Conservation (phyloP, 2,888 invertebrate species). For the Tromatobia lineatoria region DNA sequence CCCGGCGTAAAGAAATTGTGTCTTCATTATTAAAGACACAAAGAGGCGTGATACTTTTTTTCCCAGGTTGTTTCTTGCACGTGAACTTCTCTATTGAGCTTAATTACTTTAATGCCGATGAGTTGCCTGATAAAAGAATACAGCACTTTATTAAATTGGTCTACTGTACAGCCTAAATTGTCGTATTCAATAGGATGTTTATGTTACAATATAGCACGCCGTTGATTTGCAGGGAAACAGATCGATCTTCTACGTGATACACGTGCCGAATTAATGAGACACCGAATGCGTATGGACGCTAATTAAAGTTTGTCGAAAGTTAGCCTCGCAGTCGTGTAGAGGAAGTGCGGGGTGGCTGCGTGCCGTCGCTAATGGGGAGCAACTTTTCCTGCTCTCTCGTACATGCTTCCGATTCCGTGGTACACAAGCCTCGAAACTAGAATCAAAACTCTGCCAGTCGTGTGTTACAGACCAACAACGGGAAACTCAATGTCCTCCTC, state of each 20-base stretch:
- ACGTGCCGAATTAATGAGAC: conserved; percentile 68
- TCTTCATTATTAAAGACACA: no score
- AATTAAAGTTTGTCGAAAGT: conserved; percentile 69
- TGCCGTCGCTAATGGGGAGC: conserved; percentile 51
- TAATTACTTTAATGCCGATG: no score
- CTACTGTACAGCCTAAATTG: not conserved
- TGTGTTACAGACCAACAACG: conserved; percentile 20
- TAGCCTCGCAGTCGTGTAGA: conserved; percentile 16
- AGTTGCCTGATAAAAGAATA: no score
- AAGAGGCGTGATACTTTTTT: no score
- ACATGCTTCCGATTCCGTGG: conserved; percentile 8
- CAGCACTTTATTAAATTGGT: no score
- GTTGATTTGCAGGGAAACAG: not conserved
- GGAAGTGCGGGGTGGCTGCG: conserved; percentile 21
- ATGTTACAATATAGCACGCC: not conserved
- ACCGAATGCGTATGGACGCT: conserved; percentile 62
- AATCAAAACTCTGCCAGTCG: conserved; percentile 26
- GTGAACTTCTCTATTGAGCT: no score
- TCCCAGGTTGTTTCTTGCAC: no score
- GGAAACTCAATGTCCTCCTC: conserved; percentile 14
- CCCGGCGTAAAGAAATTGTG: no score
- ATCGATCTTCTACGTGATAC: conserved; percentile 56
- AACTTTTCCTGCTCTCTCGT: conserved; percentile 50
- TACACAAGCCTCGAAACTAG: conserved; percentile 36
- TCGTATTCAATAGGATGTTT: not conserved